phyloP scores from a whole-genome alignment of 2,113 vertebrate genomes.

The Neodon shergylaensis region DNA sequence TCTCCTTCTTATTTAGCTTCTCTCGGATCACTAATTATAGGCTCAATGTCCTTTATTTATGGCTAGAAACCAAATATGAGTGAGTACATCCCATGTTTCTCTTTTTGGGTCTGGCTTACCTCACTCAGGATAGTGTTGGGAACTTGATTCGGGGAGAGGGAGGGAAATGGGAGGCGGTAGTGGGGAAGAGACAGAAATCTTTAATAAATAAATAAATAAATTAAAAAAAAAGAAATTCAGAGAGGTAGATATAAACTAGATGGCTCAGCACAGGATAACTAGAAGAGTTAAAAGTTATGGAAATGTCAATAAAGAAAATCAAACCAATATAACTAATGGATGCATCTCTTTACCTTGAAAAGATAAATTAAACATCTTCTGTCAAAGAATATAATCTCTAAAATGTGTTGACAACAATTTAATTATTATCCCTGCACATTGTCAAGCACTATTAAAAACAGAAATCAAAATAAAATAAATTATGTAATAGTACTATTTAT shows the following conservation, averaged over 20 bases:
- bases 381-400: constrained; percentile 80
- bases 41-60: too few relatives aligned
- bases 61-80: too few relatives aligned
- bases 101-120: too few relatives aligned
- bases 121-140: too few relatives aligned
- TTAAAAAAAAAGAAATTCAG: background rate
- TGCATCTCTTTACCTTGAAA: constrained; percentile 76
- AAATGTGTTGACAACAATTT: constrained; percentile 80
- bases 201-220: too few relatives aligned
- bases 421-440: constrained; percentile 73
- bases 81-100: too few relatives aligned
- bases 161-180: too few relatives aligned
- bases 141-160: too few relatives aligned
- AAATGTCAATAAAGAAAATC: constrained; percentile 47
- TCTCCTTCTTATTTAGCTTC: too few relatives aligned
- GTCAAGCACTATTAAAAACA: constrained; percentile 73
- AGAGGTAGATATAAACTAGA: background rate
- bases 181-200: too few relatives aligned
- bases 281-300: background rate
- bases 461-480: constrained; percentile 71
- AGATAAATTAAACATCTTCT: constrained; percentile 75
- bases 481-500: constrained; percentile 68
- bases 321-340: constrained; percentile 79
- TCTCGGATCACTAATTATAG: too few relatives aligned
- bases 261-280: too few relatives aligned